A percentile compares a stretch with the other conserved stretches of the same genome.
These are phyloP conservation scores for Brachionus sp. DNA, from an alignment of 1,140 invertebrate genomes.

Conservation along the genomic window DNA sequence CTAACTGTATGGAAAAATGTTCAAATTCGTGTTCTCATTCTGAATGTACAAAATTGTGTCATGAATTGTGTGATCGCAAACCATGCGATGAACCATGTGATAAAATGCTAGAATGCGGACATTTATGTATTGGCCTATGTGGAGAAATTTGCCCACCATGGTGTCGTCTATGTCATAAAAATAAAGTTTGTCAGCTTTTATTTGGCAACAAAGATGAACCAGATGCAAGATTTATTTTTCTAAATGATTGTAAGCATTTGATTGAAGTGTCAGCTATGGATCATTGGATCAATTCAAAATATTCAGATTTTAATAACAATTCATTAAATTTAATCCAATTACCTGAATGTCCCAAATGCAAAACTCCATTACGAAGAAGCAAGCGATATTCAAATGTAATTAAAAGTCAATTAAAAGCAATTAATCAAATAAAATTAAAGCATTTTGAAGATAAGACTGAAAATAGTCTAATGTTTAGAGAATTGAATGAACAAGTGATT, in stretches of 20 bases:
- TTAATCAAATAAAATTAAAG: slow-evolving; percentile 19
- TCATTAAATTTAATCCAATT: slow-evolving; percentile 58
- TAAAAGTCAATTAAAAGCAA: slow-evolving; percentile 23
- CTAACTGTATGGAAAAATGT: slow-evolving; percentile 62
- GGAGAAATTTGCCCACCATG: slow-evolving; percentile 60
- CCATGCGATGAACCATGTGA: slow-evolving; percentile 59
- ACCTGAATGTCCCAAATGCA: slow-evolving; percentile 67
- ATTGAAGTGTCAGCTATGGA: slow-evolving; percentile 65
- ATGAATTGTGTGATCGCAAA: slow-evolving; percentile 63
- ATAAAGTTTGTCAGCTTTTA: slow-evolving; percentile 62
- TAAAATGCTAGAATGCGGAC: slow-evolving; percentile 63
- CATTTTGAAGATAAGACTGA: neutral
- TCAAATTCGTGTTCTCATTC: slow-evolving; percentile 62
- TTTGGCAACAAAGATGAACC: slow-evolving; percentile 58
- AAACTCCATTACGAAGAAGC: slow-evolving; percentile 65
- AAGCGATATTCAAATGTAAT: slow-evolving; percentile 48
- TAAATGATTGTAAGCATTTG: slow-evolving; percentile 67
- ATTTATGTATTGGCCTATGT: slow-evolving; percentile 65
- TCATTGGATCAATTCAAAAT: slow-evolving; percentile 57
- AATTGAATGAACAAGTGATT: slow-evolving; percentile 24
- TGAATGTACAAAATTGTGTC: slow-evolving; percentile 63
- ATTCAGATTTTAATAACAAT: slow-evolving; percentile 47
- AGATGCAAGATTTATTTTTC: slow-evolving; percentile 60
- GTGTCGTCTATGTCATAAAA: slow-evolving; percentile 27
- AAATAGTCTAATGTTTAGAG: neutral